Evolutionary conservation across 2,797 vertebrate genomes (phyloP).

Genomic region (Anguilla pacifica): DNA sequence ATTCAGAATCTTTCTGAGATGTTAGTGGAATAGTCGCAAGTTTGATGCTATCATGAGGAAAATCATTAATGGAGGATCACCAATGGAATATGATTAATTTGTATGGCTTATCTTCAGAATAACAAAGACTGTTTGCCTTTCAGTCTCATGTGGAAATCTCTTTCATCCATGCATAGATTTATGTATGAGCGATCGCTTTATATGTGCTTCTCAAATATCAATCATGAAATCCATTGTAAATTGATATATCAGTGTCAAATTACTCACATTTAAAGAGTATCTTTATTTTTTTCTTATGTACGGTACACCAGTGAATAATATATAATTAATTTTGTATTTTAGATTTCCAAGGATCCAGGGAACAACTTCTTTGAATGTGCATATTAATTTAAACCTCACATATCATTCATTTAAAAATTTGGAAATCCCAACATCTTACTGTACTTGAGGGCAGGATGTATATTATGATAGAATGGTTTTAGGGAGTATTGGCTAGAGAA

Average conservation of each 20-base stretch:
- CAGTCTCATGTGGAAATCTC: background rate
- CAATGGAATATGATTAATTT: background rate
- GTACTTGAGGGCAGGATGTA: background rate
- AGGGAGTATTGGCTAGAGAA: no score
- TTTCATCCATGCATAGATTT: background rate
- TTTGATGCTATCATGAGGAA: background rate
- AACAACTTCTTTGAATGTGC: background rate
- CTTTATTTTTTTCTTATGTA: background rate
- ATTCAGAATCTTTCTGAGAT: background rate
- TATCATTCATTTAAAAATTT: background rate
- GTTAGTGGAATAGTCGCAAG: background rate
- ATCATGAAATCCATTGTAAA: slow-evolving; percentile 7
- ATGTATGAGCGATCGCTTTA: background rate
- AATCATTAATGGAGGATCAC: background rate
- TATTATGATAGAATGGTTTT: background rate
- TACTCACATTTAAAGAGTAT: background rate
- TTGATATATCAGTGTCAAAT: background rate
- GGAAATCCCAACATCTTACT: background rate
- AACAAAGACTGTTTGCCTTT: background rate
- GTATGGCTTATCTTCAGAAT: background rate
- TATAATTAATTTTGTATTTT: background rate
- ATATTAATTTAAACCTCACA: slow-evolving; percentile 1
- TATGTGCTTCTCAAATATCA: background rate
- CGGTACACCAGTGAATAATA: background rate
- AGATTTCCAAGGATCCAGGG: background rate